A percentile compares a stretch with the other conserved stretches of the same genome.
Evolutionary conservation across 2,113 vertebrate genomes (phyloP).

Genomic region (Cercocebus atys): DNA sequence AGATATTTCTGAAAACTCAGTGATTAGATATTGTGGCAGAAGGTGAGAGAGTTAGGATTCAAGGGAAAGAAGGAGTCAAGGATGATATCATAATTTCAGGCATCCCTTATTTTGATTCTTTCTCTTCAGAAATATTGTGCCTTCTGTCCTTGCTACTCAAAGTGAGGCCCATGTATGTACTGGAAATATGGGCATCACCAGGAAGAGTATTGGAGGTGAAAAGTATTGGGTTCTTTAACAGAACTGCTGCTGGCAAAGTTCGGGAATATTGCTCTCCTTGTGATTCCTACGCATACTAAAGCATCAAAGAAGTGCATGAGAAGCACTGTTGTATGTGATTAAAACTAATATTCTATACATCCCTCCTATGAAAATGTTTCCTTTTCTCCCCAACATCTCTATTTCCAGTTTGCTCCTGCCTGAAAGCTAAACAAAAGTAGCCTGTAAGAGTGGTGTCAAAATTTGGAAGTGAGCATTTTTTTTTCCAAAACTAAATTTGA

Average conservation of each 20-base stretch:
- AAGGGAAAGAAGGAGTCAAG: neutral
- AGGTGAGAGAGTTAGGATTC: neutral
- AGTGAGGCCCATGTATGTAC: neutral
- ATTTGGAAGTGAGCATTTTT: conserved; percentile 45
- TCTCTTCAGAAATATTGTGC: neutral
- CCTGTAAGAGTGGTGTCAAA: neutral
- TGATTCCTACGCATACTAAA: neutral
- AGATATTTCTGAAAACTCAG: neutral
- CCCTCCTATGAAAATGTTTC: neutral
- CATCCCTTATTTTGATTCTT: neutral
- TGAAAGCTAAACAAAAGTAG: conserved; percentile 18
- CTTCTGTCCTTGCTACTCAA: neutral
- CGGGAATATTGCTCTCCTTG: neutral
- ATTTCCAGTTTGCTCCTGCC: neutral
- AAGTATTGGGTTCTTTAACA: neutral
- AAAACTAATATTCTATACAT: neutral
- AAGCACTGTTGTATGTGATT: neutral
- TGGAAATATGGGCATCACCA: neutral
- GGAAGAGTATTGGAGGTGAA: neutral
- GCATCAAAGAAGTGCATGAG: neutral
- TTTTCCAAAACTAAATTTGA: neutral
- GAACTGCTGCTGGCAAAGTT: neutral
- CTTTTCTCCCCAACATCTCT: neutral
- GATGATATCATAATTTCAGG: neutral
- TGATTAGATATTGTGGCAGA: neutral